Evolutionary conservation across 1,140 invertebrate genomes (phyloP).

Genomic region (Drosophila azteca): DNA sequence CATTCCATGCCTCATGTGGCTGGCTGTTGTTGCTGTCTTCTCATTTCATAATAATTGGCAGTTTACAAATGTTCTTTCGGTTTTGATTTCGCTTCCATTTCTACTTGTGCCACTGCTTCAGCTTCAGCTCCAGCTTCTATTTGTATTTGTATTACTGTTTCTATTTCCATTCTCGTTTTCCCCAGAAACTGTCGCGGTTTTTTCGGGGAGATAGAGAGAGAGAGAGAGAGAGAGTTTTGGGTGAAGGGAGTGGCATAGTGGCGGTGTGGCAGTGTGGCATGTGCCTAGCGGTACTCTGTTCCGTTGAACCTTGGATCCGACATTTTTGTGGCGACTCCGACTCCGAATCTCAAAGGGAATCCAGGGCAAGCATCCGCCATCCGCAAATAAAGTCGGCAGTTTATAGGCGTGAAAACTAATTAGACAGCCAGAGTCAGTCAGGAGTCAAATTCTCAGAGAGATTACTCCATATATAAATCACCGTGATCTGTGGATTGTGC

Average conservation of each 20-base stretch:
- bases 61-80: constrained; percentile 78
- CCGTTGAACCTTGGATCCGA: constrained; percentile 63
- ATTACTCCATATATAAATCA: constrained; percentile 68
- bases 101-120: constrained; percentile 19
- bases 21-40: constrained; percentile 54
- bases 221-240: not conserved
- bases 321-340: constrained; percentile 57
- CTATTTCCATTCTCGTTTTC: not conserved
- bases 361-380: constrained; percentile 54
- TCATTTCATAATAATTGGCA: constrained; percentile 80
- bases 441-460: constrained; percentile 27
- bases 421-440: constrained; percentile 60
- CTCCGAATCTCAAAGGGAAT: constrained; percentile 8
- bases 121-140: constrained; percentile 6
- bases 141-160: constrained; percentile 13
- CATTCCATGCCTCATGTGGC: constrained; percentile 18
- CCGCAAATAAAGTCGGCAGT: constrained; percentile 66
- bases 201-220: constrained; percentile 5
- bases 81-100: constrained; percentile 72
- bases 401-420: constrained; percentile 77
- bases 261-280: too few species aligned
- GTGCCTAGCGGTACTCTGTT: constrained; percentile 62
- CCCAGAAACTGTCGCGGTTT: constrained; percentile 50
- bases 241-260: not conserved
- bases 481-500: not conserved